Percentiles rank a stretch among this genome's conserved stretches.
phyloP scores from a whole-genome alignment of 2,888 invertebrate species.

The Campoletis raptor region DNA sequence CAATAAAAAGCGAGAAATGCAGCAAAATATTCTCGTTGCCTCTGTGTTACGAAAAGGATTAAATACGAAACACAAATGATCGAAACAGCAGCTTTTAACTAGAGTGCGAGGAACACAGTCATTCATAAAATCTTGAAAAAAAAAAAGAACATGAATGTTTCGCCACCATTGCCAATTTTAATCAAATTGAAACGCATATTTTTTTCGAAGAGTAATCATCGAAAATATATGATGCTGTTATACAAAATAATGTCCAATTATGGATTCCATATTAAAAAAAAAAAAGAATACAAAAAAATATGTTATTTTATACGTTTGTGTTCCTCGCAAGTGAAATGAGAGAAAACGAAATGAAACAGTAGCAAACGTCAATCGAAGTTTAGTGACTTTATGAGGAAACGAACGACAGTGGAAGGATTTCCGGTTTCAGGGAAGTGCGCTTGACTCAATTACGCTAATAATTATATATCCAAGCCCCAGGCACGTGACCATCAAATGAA shows the following conservation, averaged over 20 bases:
- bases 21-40: neutral
- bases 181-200: neutral
- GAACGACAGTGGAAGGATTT: constrained; percentile 2
- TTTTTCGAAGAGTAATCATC: neutral
- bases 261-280: no score
- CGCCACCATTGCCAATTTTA: neutral
- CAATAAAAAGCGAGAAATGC: neutral
- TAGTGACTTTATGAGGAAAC: constrained; percentile 20
- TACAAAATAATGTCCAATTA: neutral
- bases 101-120: neutral
- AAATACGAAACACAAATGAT: neutral
- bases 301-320: no score
- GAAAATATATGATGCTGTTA: neutral
- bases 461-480: constrained; percentile 9
- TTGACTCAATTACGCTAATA: constrained; percentile 34
- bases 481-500: constrained; percentile 49
- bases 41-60: neutral
- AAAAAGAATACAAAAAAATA: no score
- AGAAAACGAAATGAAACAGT: neutral
- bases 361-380: neutral
- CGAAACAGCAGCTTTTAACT: neutral
- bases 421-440: constrained; percentile 23
- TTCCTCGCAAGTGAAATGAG: neutral
- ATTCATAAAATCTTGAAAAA: neutral
- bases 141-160: neutral